Conservation (phyloP, 1,140 invertebrate species). For the Latrodectus geometricus region DNA sequence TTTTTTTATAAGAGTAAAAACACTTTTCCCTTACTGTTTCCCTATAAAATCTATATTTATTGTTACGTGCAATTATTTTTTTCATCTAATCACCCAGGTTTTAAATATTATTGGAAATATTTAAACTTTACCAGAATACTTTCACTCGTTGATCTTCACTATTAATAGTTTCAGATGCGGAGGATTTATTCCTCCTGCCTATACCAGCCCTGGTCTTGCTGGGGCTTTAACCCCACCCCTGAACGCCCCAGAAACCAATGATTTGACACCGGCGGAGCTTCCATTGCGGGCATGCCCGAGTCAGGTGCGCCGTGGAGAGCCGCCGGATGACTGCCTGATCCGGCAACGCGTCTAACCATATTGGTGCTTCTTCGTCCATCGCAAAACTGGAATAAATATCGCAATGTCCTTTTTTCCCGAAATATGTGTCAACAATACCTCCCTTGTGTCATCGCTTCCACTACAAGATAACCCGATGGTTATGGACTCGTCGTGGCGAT, state of each 20-base stretch:
- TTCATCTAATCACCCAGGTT: too few species aligned
- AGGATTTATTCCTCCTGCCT: neutral
- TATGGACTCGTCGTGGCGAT: neutral
- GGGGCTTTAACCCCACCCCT: slow-evolving; percentile 14
- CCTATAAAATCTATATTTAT: too few species aligned
- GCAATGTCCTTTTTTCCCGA: neutral
- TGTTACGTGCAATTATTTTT: too few species aligned
- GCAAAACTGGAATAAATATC: neutral
- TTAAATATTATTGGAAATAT: too few species aligned
- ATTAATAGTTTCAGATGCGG: neutral
- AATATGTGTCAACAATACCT: neutral
- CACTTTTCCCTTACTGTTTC: too few species aligned
- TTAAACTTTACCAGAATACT: neutral
- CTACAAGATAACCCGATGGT: neutral
- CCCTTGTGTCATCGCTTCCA: neutral
- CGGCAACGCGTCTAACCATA: slow-evolving; percentile 16
- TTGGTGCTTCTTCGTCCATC: neutral
- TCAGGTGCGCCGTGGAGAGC: slow-evolving; percentile 15
- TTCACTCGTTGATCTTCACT: neutral
- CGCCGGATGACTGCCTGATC: neutral
- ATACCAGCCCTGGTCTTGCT: too few species aligned
- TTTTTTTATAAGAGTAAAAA: too few species aligned
- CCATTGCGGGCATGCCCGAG: slow-evolving; percentile 35
- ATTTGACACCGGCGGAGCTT: slow-evolving; percentile 13
- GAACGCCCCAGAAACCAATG: slow-evolving; percentile 10